Evolutionary conservation across 2,113 vertebrate species (phyloP).

Genomic region (Onychostoma macrolepis): DNA sequence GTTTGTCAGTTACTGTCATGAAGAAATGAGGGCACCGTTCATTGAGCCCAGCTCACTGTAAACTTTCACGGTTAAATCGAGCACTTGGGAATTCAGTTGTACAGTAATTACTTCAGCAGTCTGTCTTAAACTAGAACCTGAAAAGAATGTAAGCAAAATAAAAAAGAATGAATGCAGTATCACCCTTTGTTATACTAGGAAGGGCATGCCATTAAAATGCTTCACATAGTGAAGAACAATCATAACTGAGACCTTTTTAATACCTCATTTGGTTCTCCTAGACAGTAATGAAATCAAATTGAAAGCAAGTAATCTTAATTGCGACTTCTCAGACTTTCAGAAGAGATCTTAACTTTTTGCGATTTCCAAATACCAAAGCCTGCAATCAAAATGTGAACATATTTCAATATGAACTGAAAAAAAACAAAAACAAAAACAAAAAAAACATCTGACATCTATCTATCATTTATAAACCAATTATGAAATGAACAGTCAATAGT

Average conservation of each 20-base stretch:
- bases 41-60: constrained; percentile 23
- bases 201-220: not conserved
- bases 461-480: not conserved
- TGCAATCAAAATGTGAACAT: not conserved
- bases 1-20: constrained; percentile 43
- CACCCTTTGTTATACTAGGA: not conserved
- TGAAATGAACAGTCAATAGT: not conserved
- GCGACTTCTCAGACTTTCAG: not conserved
- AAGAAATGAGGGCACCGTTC: constrained; percentile 27
- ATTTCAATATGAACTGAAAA: too few species aligned
- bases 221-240: not conserved
- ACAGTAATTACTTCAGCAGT: constrained; percentile 34
- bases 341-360: not conserved
- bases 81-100: not conserved
- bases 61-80: constrained; percentile 10
- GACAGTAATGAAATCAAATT: not conserved
- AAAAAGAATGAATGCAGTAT: constrained; percentile 22
- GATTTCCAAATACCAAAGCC: not conserved
- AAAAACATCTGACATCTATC: too few species aligned
- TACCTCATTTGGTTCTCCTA: not conserved
- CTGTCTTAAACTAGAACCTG: constrained; percentile 14
- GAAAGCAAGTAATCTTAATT: not conserved
- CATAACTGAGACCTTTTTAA: not conserved
- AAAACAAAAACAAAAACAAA: too few species aligned
- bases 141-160: not conserved